phyloP scores from a whole-genome alignment of 2,888 invertebrate genomes.

The Spatulosminthurus flaviceps region DNA sequence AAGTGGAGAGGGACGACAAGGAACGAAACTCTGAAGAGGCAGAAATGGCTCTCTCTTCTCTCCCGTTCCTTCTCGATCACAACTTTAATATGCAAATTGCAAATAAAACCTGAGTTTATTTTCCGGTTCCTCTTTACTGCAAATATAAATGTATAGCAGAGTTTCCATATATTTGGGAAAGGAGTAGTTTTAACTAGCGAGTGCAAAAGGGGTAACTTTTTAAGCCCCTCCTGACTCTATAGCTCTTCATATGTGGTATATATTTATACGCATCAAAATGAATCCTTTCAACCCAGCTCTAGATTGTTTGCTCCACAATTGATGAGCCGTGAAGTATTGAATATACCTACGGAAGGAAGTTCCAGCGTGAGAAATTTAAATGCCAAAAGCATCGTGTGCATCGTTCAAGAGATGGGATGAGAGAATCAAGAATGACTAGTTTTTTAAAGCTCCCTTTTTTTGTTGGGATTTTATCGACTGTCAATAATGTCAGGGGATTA shows the following conservation, averaged over 20 bases:
- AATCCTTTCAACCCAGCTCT: not conserved
- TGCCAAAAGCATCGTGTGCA: too few species aligned
- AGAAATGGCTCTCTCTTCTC: too few species aligned
- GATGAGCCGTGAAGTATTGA: not conserved
- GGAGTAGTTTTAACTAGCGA: too few species aligned
- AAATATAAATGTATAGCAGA: slow-evolving; percentile 4
- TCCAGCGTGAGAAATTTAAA: too few species aligned
- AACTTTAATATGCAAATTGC: slow-evolving; percentile 29
- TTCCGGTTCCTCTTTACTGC: slow-evolving; percentile 15
- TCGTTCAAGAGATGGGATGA: too few species aligned
- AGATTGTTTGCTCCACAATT: slow-evolving; percentile 9
- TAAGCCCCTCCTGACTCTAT: not conserved
- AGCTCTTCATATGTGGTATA: too few species aligned
- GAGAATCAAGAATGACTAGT: too few species aligned
- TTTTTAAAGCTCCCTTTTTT: not conserved
- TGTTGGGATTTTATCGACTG: not conserved
- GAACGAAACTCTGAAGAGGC: too few species aligned
- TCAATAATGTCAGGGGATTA: not conserved
- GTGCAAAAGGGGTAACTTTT: not conserved
- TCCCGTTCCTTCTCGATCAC: slow-evolving; percentile 5
- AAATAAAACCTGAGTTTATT: slow-evolving; percentile 28
- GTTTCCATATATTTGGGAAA: not conserved
- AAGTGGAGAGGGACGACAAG: not conserved
- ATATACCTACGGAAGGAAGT: too few species aligned
- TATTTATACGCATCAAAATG: not conserved